Evolutionary conservation across 1,140 invertebrate species (phyloP).

Genomic region (Leptinotarsa undecemlineata): DNA sequence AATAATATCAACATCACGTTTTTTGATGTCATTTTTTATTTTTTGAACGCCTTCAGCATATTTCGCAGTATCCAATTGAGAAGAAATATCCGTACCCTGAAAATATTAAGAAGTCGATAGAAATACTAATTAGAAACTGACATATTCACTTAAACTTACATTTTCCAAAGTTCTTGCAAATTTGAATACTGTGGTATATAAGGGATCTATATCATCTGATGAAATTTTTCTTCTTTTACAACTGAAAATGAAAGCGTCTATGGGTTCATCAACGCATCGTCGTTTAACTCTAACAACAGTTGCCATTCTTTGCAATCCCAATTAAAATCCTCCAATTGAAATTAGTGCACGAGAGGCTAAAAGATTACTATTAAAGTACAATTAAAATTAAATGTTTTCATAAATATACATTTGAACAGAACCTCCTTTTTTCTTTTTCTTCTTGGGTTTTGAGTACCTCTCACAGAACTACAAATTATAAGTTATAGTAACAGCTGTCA

Average conservation of each 20-base stretch:
- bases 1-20: constrained; percentile 55
- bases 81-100: constrained; percentile 55
- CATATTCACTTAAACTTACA: constrained; percentile 39
- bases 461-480: no score
- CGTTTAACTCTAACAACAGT: constrained; percentile 63
- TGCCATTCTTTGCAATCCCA: constrained; percentile 54
- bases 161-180: constrained; percentile 61
- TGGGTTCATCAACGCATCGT: constrained; percentile 60
- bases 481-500: no score
- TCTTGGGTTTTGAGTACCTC: no score
- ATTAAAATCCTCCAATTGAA: background rate
- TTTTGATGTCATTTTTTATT: constrained; percentile 55
- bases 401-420: no score
- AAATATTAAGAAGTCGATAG: constrained; percentile 25
- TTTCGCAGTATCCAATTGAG: constrained; percentile 52
- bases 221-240: constrained; percentile 59
- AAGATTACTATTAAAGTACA: no score
- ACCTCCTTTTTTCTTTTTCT: no score
- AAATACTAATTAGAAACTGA: constrained; percentile 6
- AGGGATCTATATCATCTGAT: constrained; percentile 29
- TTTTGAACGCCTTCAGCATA: constrained; percentile 37
- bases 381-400: no score
- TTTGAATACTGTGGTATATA: constrained; percentile 56
- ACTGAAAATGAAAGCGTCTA: constrained; percentile 60
- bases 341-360: no score